Percentiles rank a stretch among this genome's conserved stretches.
Evolutionary conservation across 2,797 vertebrate species (phyloP).

Genomic region (Melanotaenia pygmaea): DNA sequence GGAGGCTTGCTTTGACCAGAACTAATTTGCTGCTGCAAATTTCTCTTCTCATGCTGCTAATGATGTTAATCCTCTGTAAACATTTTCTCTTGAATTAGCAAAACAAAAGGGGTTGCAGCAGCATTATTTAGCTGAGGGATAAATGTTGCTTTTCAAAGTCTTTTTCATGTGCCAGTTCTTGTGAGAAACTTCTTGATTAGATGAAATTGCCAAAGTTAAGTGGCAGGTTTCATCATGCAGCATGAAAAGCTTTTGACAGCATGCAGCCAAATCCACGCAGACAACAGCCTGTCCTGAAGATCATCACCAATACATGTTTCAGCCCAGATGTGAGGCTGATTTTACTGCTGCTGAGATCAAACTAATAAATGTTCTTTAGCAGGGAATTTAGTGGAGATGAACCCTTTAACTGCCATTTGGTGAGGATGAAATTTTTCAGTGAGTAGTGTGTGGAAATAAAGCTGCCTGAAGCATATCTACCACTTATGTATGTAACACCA

Average conservation of each 20-base stretch:
- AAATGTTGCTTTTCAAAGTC: background rate
- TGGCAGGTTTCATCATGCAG: slow-evolving; percentile 37
- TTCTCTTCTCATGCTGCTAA: slow-evolving; percentile 22
- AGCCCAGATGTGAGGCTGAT: slow-evolving; percentile 13
- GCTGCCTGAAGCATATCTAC: too few relatives aligned
- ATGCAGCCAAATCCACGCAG: background rate
- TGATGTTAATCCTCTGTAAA: slow-evolving; percentile 23
- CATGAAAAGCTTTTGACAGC: background rate
- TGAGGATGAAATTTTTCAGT: too few relatives aligned
- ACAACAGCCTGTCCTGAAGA: background rate
- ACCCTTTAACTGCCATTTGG: background rate
- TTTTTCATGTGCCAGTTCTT: slow-evolving; percentile 15
- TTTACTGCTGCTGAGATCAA: slow-evolving; percentile 11
- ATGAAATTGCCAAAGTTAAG: slow-evolving; percentile 24
- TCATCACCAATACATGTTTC: background rate
- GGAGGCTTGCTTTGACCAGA: slow-evolving; percentile 12
- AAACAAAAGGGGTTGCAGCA: slow-evolving; percentile 20
- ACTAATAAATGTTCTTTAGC: slow-evolving; percentile 49
- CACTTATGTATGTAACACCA: too few relatives aligned
- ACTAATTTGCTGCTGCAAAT: slow-evolving; percentile 32
- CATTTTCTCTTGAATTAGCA: slow-evolving; percentile 11
- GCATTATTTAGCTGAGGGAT: slow-evolving; percentile 22
- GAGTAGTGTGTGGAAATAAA: too few relatives aligned
- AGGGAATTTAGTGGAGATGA: slow-evolving; percentile 35
- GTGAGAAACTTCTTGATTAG: background rate